Evolutionary conservation across 2,888 invertebrate genomes (phyloP).

Genomic region (Agrochola litura): DNA sequence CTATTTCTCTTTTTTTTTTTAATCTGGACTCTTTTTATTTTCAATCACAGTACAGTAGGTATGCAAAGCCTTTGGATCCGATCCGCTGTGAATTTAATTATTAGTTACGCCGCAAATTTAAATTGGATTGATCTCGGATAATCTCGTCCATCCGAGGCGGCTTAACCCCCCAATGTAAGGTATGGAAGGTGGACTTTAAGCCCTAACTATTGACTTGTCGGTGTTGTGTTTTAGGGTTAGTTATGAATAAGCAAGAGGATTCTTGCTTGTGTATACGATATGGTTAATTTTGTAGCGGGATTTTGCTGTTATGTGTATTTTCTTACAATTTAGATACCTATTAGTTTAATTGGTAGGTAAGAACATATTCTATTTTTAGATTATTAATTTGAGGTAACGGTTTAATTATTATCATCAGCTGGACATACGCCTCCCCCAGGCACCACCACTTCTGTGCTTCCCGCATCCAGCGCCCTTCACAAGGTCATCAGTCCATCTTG

Average conservation of each 20-base stretch:
- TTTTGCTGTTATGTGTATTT: background rate
- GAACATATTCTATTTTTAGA: background rate
- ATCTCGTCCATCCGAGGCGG: conserved; percentile 65
- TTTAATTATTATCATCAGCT: background rate
- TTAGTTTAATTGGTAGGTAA: background rate
- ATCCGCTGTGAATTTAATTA: conserved; percentile 73
- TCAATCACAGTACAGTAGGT: conserved; percentile 47
- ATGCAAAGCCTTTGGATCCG: conserved; percentile 59
- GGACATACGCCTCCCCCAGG: too few species aligned
- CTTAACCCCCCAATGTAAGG: conserved; percentile 49
- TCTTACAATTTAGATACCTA: background rate
- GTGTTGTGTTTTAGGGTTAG: conserved; percentile 10
- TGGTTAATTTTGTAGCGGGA: background rate
- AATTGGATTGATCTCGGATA: conserved; percentile 72
- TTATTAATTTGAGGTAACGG: background rate
- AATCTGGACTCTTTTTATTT: conserved; percentile 32
- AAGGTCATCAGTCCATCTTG: too few species aligned
- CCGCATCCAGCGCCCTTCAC: too few species aligned
- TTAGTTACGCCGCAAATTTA: conserved; percentile 71
- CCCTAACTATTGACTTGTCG: conserved; percentile 50
- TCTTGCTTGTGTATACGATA: background rate
- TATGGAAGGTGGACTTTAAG: conserved; percentile 36
- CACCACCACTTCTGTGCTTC: too few species aligned
- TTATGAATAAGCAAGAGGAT: background rate
- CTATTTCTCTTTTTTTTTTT: background rate